Conservation (phyloP, 2,888 invertebrate genomes). For the Cephus pulcher region DNA sequence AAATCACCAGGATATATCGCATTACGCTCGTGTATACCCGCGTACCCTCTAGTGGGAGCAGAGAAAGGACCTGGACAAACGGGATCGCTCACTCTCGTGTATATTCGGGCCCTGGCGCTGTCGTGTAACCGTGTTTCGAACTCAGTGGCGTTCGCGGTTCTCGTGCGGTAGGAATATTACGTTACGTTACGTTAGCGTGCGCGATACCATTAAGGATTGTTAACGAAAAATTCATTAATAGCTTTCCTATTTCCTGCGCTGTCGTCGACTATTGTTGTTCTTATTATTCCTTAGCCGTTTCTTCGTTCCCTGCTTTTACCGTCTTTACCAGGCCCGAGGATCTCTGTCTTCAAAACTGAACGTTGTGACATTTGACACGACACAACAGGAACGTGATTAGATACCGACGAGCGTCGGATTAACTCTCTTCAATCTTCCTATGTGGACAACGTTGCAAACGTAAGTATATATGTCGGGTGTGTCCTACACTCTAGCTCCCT, state of each 20-base stretch:
- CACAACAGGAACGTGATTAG: not conserved
- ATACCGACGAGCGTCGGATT: not conserved
- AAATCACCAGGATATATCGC: not conserved
- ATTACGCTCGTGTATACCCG: not conserved
- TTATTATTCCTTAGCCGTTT: not conserved
- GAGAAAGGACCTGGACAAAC: not conserved
- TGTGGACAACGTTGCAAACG: not conserved
- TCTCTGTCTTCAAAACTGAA: not conserved
- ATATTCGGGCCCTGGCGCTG: not conserved
- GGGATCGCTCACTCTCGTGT: not conserved
- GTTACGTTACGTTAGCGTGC: not conserved
- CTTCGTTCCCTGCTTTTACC: not conserved
- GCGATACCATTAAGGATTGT: not conserved
- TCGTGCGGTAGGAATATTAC: not conserved
- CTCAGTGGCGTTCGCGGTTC: not conserved
- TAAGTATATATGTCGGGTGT: not conserved
- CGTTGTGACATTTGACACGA: not conserved
- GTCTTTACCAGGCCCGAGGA: not conserved
- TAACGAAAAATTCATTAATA: not conserved
- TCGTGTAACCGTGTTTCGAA: not conserved
- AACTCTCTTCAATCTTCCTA: not conserved
- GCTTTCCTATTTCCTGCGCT: not conserved
- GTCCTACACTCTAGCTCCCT: not conserved
- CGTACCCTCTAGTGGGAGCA: not conserved
- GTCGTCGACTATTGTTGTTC: not conserved